These are phyloP conservation scores for Suricata suricatta DNA, from an alignment of 2,113 vertebrate genomes.

Conservation along the genomic window DNA sequence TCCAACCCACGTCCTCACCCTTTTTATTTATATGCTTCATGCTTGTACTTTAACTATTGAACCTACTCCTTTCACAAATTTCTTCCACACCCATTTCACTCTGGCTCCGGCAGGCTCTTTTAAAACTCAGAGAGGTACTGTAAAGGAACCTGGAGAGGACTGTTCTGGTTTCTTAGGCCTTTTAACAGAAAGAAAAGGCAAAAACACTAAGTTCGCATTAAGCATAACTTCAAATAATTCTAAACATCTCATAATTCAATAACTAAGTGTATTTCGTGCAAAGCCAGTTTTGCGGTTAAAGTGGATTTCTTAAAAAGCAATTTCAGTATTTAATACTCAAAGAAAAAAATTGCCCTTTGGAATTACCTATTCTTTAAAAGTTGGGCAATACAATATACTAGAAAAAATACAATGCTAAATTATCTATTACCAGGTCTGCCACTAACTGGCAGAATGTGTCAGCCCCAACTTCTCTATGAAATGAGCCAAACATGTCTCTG, in stretches of 20 bases:
- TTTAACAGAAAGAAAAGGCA: neutral
- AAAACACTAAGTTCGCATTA: neutral
- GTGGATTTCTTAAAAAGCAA: neutral
- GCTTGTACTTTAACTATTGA: neutral
- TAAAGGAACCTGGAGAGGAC: neutral
- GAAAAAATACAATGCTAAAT: neutral
- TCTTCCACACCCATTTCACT: neutral
- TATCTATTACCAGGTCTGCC: constrained; percentile 35
- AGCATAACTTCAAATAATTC: constrained; percentile 36
- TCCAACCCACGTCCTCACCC: neutral
- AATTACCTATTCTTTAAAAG: constrained; percentile 13
- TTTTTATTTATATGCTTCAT: neutral
- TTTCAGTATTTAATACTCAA: neutral
- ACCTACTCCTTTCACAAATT: constrained; percentile 4
- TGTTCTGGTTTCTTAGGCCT: constrained; percentile 13
- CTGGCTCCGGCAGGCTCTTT: neutral
- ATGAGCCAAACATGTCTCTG: neutral
- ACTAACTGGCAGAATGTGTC: neutral
- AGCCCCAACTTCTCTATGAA: neutral
- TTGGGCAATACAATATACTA: neutral
- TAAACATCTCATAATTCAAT: constrained; percentile 41
- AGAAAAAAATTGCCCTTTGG: neutral
- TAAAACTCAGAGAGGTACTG: neutral
- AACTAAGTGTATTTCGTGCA: neutral
- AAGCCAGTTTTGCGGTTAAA: neutral